Evolutionary conservation across 2,797 vertebrate genomes (phyloP).

Genomic region (Sebastolobus altivelis): DNA sequence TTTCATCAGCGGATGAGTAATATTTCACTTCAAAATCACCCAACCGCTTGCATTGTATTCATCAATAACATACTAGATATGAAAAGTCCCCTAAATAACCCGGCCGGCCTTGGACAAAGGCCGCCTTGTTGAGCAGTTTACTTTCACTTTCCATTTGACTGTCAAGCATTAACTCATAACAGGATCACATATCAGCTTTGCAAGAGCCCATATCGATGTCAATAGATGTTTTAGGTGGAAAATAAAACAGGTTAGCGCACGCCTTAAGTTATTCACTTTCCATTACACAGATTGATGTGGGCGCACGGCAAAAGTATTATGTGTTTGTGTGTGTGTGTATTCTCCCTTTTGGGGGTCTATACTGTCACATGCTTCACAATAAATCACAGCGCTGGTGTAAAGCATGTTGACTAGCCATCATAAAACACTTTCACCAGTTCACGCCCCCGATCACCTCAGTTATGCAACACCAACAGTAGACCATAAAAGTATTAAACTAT

Average conservation of each 20-base stretch:
- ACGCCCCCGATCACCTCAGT: background rate
- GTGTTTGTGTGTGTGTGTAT: background rate
- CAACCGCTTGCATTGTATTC: background rate
- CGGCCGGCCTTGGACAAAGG: background rate
- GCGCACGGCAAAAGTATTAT: conserved; percentile 1
- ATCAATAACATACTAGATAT: background rate
- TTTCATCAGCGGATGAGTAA: background rate
- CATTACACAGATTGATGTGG: background rate
- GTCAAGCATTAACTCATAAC: background rate
- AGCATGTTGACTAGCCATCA: background rate
- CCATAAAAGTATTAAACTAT: conserved; percentile 24
- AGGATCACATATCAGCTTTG: background rate
- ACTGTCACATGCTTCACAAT: conserved; percentile 63
- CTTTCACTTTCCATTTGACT: conserved; percentile 69
- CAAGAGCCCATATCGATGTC: background rate
- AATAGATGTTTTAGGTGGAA: background rate
- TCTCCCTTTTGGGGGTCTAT: background rate
- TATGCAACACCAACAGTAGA: background rate
- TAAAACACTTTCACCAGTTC: background rate
- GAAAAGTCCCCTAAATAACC: conserved; percentile 1
- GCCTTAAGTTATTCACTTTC: conserved; percentile 15
- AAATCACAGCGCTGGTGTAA: conserved; percentile 10
- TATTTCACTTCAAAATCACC: background rate
- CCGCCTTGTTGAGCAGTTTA: background rate
- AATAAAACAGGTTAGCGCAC: conserved; percentile 34